phyloP scores from a whole-genome alignment of 2,113 vertebrate genomes.

The Sebastes fasciatus region DNA sequence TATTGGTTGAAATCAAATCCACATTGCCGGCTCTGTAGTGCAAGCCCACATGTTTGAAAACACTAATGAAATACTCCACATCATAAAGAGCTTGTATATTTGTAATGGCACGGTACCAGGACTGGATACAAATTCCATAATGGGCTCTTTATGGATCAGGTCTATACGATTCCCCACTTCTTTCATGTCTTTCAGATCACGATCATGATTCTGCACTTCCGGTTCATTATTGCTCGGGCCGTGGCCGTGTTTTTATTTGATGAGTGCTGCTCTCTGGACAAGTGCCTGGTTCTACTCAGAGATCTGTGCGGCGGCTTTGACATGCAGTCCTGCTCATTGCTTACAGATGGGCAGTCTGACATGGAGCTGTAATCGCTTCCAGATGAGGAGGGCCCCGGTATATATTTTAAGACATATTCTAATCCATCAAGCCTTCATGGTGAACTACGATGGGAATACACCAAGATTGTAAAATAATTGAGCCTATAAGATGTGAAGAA shows the following conservation, averaged over 20 bases:
- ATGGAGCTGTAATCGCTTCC: constrained; percentile 76
- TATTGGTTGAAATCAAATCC: constrained; percentile 45
- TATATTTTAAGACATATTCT: constrained; percentile 73
- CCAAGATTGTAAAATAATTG: constrained; percentile 43
- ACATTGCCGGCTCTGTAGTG: constrained; percentile 35
- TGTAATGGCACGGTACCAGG: constrained; percentile 40
- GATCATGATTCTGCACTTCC: constrained; percentile 63
- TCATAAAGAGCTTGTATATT: constrained; percentile 49
- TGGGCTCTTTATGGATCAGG: constrained; percentile 48
- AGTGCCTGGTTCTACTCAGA: constrained; percentile 73
- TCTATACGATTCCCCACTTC: constrained; percentile 39
- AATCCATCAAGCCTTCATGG: constrained; percentile 54
- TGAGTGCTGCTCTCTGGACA: constrained; percentile 67
- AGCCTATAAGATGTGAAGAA: background rate
- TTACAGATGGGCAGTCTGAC: constrained; percentile 78
- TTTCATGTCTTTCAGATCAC: constrained; percentile 56
- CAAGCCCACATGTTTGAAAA: constrained; percentile 34
- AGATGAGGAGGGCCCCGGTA: constrained; percentile 68
- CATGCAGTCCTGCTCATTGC: constrained; percentile 76
- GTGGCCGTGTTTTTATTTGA: constrained; percentile 72
- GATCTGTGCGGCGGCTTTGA: constrained; percentile 73
- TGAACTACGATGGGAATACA: constrained; percentile 39
- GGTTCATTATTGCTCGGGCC: constrained; percentile 70
- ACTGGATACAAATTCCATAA: constrained; percentile 61
- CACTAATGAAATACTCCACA: constrained; percentile 42